Percentiles rank a stretch among this genome's conserved stretches.
Conservation (phyloP, 2,888 invertebrate genomes). For the Melanargia galathea region DNA sequence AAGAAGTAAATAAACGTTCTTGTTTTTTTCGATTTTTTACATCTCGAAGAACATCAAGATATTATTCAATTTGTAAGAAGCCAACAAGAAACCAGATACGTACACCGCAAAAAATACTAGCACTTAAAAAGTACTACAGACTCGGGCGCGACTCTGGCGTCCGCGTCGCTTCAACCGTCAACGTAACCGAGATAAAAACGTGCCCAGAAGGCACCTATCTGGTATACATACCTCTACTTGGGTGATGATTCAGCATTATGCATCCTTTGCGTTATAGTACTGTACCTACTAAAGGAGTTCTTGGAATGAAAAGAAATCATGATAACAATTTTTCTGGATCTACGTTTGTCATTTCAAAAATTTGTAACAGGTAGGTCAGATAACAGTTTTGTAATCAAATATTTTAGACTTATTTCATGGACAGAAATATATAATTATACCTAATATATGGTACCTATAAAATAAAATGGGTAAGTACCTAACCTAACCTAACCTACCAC, state of each 20-base stretch:
- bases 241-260: constrained; percentile 3
- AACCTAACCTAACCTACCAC: no score
- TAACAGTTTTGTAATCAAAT: neutral
- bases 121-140: constrained; percentile 12
- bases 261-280: neutral
- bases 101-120: constrained; percentile 8
- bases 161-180: neutral
- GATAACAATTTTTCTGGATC: neutral
- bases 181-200: constrained; percentile 11
- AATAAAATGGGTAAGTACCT: no score
- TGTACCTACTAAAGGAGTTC: neutral
- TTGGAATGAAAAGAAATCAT: neutral
- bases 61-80: constrained; percentile 9
- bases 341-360: neutral
- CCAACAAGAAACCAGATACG: constrained; percentile 13
- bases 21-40: neutral
- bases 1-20: constrained; percentile 1
- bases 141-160: constrained; percentile 10
- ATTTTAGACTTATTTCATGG: no score
- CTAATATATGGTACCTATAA: no score
- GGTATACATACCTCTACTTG: neutral
- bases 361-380: neutral
- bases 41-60: neutral
- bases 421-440: no score
- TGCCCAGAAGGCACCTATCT: neutral